Evolutionary conservation across 2,113 vertebrate species (phyloP).

Genomic region (Clupea harengus): DNA sequence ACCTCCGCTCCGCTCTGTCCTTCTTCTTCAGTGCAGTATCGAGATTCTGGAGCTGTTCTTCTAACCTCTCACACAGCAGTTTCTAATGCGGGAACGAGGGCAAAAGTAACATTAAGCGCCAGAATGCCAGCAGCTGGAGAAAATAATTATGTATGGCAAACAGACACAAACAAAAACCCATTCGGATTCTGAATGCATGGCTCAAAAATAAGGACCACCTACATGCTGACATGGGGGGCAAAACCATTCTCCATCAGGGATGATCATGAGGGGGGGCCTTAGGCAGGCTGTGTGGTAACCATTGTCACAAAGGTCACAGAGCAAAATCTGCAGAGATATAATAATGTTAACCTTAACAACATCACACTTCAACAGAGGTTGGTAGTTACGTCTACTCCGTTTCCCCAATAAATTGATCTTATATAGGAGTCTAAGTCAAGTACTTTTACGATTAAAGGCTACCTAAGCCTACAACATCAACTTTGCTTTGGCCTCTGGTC

Average conservation of each 20-base stretch:
- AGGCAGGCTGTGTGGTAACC: conserved; percentile 97
- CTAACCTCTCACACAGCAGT: conserved; percentile 91
- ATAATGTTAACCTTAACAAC: background rate
- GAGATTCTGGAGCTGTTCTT: conserved; percentile 91
- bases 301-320: conserved; percentile 92
- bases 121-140: too few relatives aligned
- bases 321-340: conserved; percentile 77
- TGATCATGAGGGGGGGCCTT: conserved; percentile 93
- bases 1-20: conserved; percentile 94
- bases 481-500: too few relatives aligned
- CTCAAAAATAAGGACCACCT: conserved; percentile 44
- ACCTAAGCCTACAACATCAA: too few relatives aligned
- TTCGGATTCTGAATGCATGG: background rate
- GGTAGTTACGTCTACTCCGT: too few relatives aligned
- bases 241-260: conserved; percentile 98
- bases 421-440: too few relatives aligned
- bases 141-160: background rate
- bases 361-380: background rate
- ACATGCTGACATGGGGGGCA: conserved; percentile 98
- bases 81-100: conserved; percentile 72
- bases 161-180: background rate
- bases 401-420: too few relatives aligned
- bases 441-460: too few relatives aligned
- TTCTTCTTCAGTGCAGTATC: conserved; percentile 94
- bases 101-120: background rate